Evolutionary conservation across 2,888 invertebrate genomes (phyloP).

Genomic region (Clostera curtula): DNA sequence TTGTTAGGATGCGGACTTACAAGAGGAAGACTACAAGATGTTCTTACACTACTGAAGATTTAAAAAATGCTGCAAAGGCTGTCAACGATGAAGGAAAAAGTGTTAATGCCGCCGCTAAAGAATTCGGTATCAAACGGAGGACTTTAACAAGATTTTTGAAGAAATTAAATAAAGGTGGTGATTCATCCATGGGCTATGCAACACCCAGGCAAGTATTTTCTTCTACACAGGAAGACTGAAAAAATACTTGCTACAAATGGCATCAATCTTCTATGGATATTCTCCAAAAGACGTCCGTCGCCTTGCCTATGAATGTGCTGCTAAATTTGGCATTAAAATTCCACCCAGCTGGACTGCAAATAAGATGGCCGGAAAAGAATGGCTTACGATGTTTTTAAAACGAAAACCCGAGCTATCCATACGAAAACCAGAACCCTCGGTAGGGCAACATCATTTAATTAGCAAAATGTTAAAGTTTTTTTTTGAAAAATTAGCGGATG

Average conservation of each 20-base stretch:
- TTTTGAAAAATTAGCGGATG: conserved; percentile 21
- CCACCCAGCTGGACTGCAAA: conserved; percentile 13
- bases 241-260: conserved; percentile 16
- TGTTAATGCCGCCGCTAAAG: conserved; percentile 11
- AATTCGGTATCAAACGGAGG: conserved; percentile 21
- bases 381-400: conserved; percentile 21
- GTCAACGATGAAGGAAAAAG: conserved; percentile 10
- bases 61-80: conserved; percentile 16
- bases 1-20: conserved; percentile 16
- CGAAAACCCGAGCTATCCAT: conserved; percentile 17
- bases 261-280: conserved; percentile 17
- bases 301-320: conserved; percentile 18
- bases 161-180: conserved; percentile 12
- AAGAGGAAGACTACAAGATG: conserved; percentile 14
- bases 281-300: conserved; percentile 18
- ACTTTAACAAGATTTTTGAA: conserved; percentile 19
- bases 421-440: conserved; percentile 21
- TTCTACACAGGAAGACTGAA: conserved; percentile 6
- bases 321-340: conserved; percentile 12
- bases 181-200: conserved; percentile 16
- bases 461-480: conserved; percentile 17
- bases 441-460: conserved; percentile 26
- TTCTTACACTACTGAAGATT: conserved; percentile 15
- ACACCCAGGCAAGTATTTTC: conserved; percentile 18
- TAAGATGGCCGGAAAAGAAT: conserved; percentile 15